These are phyloP conservation scores for Ormyrus thymus DNA, from an alignment of 2,888 invertebrate species.

Conservation along the genomic window DNA sequence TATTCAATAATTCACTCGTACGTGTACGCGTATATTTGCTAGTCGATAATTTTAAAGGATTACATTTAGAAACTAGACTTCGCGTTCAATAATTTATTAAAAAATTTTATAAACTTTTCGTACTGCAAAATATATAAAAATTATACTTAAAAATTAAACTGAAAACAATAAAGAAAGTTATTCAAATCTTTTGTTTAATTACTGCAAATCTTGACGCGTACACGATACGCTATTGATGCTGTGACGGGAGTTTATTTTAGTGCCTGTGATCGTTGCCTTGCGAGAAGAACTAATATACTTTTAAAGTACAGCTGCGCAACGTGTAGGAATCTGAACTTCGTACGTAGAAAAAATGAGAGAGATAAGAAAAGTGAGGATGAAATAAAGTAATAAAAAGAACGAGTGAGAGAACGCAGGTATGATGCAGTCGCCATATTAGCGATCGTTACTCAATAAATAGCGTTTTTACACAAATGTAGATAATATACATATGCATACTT, in stretches of 20 bases:
- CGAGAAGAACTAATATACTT: conserved; percentile 42
- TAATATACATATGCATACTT: conserved; percentile 59
- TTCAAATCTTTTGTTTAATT: conserved; percentile 47
- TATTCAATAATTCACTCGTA: background rate
- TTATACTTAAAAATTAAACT: too few species aligned
- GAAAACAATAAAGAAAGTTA: conserved; percentile 30
- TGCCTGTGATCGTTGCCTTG: conserved; percentile 53
- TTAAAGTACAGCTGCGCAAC: conserved; percentile 36
- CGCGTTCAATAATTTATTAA: background rate
- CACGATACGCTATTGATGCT: conserved; percentile 26
- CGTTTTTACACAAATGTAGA: conserved; percentile 49
- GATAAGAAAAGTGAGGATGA: background rate
- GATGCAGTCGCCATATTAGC: conserved; percentile 19
- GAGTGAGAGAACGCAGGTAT: conserved; percentile 20
- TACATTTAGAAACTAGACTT: background rate
- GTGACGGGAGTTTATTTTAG: conserved; percentile 52
- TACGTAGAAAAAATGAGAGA: conserved; percentile 3
- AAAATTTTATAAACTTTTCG: background rate
- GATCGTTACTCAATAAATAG: conserved; percentile 52
- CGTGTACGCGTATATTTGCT: conserved; percentile 15
- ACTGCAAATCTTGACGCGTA: conserved; percentile 25
- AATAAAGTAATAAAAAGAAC: background rate
- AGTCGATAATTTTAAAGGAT: background rate
- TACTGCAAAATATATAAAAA: too few species aligned
- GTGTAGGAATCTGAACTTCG: conserved; percentile 4